Base-by-base conservation (phyloP, 2,888 invertebrate species). In the Standfussiana lucernea region DNA sequence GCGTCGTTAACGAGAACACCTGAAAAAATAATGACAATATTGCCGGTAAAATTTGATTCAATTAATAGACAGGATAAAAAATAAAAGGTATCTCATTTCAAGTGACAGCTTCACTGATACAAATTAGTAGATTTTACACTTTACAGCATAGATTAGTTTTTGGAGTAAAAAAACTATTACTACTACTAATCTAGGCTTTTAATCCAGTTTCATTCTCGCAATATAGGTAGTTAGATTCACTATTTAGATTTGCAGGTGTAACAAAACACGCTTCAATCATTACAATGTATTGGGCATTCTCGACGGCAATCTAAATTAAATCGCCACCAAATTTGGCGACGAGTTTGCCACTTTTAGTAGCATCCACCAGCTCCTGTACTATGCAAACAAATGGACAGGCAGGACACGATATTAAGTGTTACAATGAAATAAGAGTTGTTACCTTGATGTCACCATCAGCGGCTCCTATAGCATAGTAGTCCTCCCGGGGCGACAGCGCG, bases 391-490 rank as follows among this genome's bases (percentile, higher is more conserved):
- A 40, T 11, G 11, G 11, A 40, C 11, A 40, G 11, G 24, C 24
- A 50, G 50, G 47, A 47, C 21, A 47, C 47, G 47, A 47, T 47
- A 18, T 18, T 21, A 47, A 15, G 21, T 47, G 50, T 11, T 50
- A 24, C 11, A 50, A 24, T 24, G 24, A 50, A 10, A 50, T 10
- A 50, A 24, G 50, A 50, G 24, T 50, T 11, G 3, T 50, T 53
- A 74, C 62, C 69, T 99, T 99, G 91, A 99, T 98, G 92, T 99
- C 99, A 15, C 99, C 99, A 95, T 99, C 99, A 35, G 98, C 98
- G 70, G 98, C 98, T 28, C 99, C 99, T 70, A 99, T 99, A 35
- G 99, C 99, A 96, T 99, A 99, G 96, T 98, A 98, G 95, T 99
- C 99, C 96, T 99, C 99, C 77, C 98, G 97, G 0, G 99, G 99